phyloP scores from a whole-genome alignment of 2,888 invertebrate species.

The Ennomos erosarius region DNA sequence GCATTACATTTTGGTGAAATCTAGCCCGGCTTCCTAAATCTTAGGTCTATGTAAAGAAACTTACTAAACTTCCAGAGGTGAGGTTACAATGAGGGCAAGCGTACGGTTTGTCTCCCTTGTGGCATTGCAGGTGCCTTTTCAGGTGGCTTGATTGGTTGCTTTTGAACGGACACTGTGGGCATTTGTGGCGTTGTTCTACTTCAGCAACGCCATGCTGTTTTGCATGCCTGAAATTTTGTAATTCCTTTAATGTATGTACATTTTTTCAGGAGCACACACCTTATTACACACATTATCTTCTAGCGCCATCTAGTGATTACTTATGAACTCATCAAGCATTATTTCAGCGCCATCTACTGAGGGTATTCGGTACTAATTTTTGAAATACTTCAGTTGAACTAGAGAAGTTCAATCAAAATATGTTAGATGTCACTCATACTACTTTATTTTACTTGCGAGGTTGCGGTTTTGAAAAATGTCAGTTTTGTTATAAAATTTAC shows the following conservation, averaged over 20 bases:
- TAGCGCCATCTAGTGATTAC: constrained; percentile 43
- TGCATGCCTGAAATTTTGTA: constrained; percentile 83
- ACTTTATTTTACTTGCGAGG: too few species aligned
- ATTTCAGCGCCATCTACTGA: constrained; percentile 45
- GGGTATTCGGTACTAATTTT: not conserved
- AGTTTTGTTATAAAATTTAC: not conserved
- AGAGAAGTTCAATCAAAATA: not conserved
- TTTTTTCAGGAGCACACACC: too few species aligned
- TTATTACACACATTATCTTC: not conserved
- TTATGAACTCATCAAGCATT: not conserved
- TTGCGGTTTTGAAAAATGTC: too few species aligned
- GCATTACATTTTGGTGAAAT: too few species aligned
- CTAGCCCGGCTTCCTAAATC: too few species aligned
- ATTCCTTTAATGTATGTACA: too few species aligned
- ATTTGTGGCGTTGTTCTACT: constrained; percentile 81
- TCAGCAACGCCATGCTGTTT: constrained; percentile 79
- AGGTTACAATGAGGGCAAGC: constrained; percentile 93
- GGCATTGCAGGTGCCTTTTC: constrained; percentile 91
- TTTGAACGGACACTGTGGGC: constrained; percentile 89
- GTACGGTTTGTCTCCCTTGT: constrained; percentile 93
- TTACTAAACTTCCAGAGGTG: constrained; percentile 91
- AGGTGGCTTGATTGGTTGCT: constrained; percentile 89
- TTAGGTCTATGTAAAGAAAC: constrained; percentile 37
- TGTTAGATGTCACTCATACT: not conserved
- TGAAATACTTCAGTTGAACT: not conserved